Percentiles rank a stretch among this genome's conserved stretches.
Evolutionary conservation across 2,888 invertebrate genomes (phyloP).

Genomic region (Gymnocheta viridis): DNA sequence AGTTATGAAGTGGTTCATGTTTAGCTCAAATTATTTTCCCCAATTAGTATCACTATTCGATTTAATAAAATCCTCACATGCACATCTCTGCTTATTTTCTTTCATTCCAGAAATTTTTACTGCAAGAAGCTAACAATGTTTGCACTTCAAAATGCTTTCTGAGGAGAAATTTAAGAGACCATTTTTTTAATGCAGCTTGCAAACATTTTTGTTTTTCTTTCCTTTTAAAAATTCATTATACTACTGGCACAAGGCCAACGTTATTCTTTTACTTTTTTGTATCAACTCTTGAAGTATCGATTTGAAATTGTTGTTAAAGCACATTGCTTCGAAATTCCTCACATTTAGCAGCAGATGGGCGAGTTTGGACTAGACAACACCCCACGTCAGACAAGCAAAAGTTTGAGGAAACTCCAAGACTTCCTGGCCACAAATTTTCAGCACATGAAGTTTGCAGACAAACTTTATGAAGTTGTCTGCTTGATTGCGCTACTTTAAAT

Average conservation of each 20-base stretch:
- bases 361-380: constrained; percentile 45
- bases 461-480: constrained; percentile 40
- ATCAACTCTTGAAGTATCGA: constrained; percentile 27
- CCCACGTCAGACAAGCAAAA: constrained; percentile 9
- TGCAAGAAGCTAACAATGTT: constrained; percentile 21
- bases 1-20: too few species aligned
- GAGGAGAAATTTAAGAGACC: constrained; percentile 57
- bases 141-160: not conserved
- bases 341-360: constrained; percentile 50
- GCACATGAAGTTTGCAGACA: constrained; percentile 13
- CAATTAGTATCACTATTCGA: not conserved
- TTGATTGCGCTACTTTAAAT: not conserved
- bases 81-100: not conserved
- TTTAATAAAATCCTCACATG: not conserved
- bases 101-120: constrained; percentile 7
- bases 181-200: not conserved
- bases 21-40: not conserved
- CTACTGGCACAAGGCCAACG: constrained; percentile 62
- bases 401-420: constrained; percentile 44
- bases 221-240: constrained; percentile 16
- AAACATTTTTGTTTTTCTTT: not conserved
- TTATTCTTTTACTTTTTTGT: constrained; percentile 22
- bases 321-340: constrained; percentile 36
- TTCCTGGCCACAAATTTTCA: constrained; percentile 34
- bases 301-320: constrained; percentile 29